These are phyloP conservation scores for Odocoileus virginianus DNA, from an alignment of 2,113 vertebrate genomes.

Conservation along the genomic window DNA sequence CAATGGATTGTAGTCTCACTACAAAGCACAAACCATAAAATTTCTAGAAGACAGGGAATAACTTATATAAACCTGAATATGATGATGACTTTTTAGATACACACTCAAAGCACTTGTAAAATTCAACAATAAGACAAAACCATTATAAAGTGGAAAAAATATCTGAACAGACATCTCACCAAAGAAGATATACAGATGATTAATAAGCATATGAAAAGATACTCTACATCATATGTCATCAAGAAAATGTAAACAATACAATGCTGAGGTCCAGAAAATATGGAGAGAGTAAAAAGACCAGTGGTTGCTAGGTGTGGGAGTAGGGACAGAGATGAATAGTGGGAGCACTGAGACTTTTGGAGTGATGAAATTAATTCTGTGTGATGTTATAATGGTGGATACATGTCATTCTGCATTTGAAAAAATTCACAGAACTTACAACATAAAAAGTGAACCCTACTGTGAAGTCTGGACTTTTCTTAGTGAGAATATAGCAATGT, in stretches of 20 bases:
- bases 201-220: not conserved
- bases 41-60: not conserved
- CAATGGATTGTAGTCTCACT: not conserved
- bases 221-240: not conserved
- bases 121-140: not conserved
- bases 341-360: not conserved
- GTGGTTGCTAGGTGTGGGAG: not conserved
- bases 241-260: not conserved
- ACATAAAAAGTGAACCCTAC: not conserved
- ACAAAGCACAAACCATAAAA: not conserved
- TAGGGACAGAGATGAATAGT: not conserved
- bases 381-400: not conserved
- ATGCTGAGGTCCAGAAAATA: not conserved
- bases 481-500: not conserved
- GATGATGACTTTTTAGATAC: not conserved
- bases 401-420: not conserved
- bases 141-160: not conserved
- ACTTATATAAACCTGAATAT: not conserved
- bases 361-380: not conserved
- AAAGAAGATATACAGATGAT: not conserved
- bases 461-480: not conserved
- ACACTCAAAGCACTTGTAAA: not conserved
- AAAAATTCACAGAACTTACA: not conserved
- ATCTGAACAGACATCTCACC: not conserved
- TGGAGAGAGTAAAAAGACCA: not conserved